Evolutionary conservation across 1,140 invertebrate species (phyloP), one percentile per base, ranked within the genome.

Genomic region (Pogonomyrmex californicus): DNA sequence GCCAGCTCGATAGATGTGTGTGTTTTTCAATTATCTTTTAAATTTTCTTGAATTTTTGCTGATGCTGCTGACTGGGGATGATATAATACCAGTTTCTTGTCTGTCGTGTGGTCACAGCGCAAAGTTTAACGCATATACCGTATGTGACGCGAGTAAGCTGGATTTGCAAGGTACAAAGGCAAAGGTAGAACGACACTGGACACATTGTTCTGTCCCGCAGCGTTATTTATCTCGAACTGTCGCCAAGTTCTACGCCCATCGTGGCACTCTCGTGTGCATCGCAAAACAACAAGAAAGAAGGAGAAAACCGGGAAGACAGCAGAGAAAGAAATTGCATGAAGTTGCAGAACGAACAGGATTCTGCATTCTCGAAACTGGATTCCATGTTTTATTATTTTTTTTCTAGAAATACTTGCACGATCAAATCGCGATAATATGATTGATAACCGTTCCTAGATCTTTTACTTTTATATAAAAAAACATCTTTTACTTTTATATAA

Each of bases 91-190:
- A 63, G 62, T 51, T 54, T 41, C 12, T 49, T 47, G 85, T n/a
- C 62, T 49, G 38, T 63, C 54, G 33, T 60, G 30, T 33, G n/a
- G 38, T 73, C 71, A 56, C 68, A 49, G 14, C 54, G 88, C 91
- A 92, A 93, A 92, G 91, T 90, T 93, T 91, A 87, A 85, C 79
- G 86, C 71, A 51, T 82, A 62, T 65, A 47, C 65, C 49, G 62
- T 70, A 86, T 73, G 58, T 76, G 73, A 62, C 62, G 71, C 66
- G 66, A 66, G 73, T 71, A 83, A 88, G 81, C 62, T 54, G 54
- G 75, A 89, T 81, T 88, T 82, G 68, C 79, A 75, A 71, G 86
- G 85, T 56, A 65, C 65, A 38, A 86, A 88, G 83, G 82, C 83
- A 68, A 87, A 68, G 88, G 68, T 70, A 77, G 56, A 85, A 77